phyloP scores from a whole-genome alignment of 1,140 invertebrate species.

The Linepithema humile region DNA sequence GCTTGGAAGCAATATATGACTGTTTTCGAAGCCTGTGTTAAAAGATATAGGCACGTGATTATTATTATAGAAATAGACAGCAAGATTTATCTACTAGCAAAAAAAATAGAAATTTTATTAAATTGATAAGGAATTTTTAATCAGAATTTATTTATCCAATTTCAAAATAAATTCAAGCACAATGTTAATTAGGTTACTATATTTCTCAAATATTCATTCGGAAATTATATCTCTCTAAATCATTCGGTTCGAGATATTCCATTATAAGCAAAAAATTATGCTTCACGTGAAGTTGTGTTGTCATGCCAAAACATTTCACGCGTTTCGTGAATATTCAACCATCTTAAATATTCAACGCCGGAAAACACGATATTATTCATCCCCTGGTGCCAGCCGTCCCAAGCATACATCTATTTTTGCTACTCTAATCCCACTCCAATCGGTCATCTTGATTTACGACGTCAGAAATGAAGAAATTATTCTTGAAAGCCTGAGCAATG shows the following conservation, averaged over 20 bases:
- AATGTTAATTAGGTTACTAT: background rate
- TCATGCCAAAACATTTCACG: constrained; percentile 13
- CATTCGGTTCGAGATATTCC: background rate
- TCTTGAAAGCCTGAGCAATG: constrained; percentile 10
- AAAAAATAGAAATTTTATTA: background rate
- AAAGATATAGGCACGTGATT: background rate
- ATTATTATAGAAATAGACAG: background rate
- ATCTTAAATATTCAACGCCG: constrained; percentile 52
- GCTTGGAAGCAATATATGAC: background rate
- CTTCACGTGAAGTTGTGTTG: constrained; percentile 23
- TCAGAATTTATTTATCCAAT: background rate
- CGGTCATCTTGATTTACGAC: constrained; percentile 50
- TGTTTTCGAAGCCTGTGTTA: background rate
- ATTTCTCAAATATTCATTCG: background rate
- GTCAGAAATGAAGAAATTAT: constrained; percentile 54
- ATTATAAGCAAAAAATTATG: constrained; percentile 17
- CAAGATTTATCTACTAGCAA: background rate
- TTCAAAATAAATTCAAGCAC: background rate
- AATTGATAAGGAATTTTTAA: background rate
- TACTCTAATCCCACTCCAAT: constrained; percentile 34
- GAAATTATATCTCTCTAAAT: background rate
- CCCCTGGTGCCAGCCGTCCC: constrained; percentile 6
- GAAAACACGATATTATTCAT: constrained; percentile 50
- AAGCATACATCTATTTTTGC: constrained; percentile 49
- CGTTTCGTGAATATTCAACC: constrained; percentile 50